Evolutionary conservation across 2,797 vertebrate species (phyloP), one percentile per base, ranked within the genome.

Genomic region (Botia kubotai): DNA sequence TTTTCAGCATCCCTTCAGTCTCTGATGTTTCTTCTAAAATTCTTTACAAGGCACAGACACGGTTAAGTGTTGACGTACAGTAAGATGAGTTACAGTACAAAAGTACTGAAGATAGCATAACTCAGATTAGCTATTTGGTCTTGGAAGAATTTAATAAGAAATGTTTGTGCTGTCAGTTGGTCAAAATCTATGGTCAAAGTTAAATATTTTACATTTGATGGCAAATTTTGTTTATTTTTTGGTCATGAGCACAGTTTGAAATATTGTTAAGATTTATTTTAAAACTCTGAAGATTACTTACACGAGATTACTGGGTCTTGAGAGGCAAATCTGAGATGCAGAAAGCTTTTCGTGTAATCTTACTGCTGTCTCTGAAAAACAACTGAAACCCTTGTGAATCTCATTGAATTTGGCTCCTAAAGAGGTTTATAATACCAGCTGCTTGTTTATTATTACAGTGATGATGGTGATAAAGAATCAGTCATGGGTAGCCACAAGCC

Each of bases 401-500:
- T 43, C 39, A 43, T 12, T 16, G 53, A 17, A 1, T 14, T 6
- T 11, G 2, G n/a, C 66, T 23, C 17, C 11, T 17, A 12, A 46
- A 43, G 29, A 67, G 6, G n/a, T 6, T 62, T 12, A 62, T 14
- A 10, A 55, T 17, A 7, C 36, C 3, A 19, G 46, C 46, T 17
- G 26, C 68, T 21, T 53, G 17, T 72, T 50, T 26, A 29, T 52
- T 17, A 36, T 2, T 10, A 52, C 67, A 17, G 3, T 23, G 33
- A 16, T 12, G 4, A 39, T 33, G 33, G 53, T 57, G 76, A 23
- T 48, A 73, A 80, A 77, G 76, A 79, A 82, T 88, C 82, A 72
- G 66, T 84, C 75, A 78, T 81, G 85, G 29, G 36, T 58, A 39
- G 86, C 82, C 67, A 52, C 88, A 89, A 87, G 86, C 87, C 88